Evolutionary conservation across 2,113 vertebrate species (phyloP).

Genomic region (Condylura cristata): DNA sequence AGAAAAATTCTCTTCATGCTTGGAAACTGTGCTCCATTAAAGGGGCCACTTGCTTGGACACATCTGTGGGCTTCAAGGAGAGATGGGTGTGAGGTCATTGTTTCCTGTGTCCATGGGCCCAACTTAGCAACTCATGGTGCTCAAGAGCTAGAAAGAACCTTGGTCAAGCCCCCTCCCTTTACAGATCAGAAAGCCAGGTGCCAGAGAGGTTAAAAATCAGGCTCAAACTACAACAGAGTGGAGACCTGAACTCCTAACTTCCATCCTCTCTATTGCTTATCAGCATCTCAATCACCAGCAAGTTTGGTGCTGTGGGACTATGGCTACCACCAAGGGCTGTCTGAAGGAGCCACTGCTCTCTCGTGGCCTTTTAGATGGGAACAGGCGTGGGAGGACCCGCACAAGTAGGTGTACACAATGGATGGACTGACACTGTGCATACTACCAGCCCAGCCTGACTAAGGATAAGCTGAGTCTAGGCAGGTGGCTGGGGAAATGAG

Average conservation of each 20-base stretch:
- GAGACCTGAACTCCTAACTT: neutral
- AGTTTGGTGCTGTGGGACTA: neutral
- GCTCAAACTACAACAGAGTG: neutral
- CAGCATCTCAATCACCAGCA: neutral
- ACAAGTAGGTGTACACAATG: neutral
- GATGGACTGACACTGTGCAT: neutral
- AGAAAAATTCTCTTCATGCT: slow-evolving; percentile 3
- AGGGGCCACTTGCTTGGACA: neutral
- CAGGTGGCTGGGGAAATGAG: neutral
- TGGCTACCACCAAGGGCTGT: neutral
- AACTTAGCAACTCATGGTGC: neutral
- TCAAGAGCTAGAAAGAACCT: neutral
- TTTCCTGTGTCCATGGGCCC: neutral
- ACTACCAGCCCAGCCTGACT: neutral
- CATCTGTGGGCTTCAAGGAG: neutral
- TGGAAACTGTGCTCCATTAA: neutral
- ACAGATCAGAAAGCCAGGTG: neutral
- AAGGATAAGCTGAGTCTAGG: neutral
- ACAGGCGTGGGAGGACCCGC: neutral
- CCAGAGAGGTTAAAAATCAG: neutral
- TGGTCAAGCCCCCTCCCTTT: neutral
- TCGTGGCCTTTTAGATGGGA: neutral
- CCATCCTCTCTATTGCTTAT: neutral
- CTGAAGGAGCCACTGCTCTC: neutral
- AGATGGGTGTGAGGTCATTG: neutral